These are phyloP conservation scores for Tetragonula clypearis DNA, from an alignment of 1,140 invertebrate species.

Conservation along the genomic window DNA sequence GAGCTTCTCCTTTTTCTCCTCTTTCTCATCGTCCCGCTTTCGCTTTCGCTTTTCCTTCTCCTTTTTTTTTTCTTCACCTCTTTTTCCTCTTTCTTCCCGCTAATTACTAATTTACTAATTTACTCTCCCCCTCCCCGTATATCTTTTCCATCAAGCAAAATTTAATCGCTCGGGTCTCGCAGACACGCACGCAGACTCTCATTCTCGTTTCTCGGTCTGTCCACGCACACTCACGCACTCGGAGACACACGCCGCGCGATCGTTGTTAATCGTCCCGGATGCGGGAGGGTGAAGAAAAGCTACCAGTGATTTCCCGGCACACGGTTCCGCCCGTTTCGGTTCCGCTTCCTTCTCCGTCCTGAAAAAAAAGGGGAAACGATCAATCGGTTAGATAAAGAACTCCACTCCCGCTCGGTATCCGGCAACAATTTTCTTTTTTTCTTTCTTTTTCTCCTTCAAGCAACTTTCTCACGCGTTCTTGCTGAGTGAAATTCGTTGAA, in stretches of 20 bases:
- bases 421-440: too few species aligned
- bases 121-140: background rate
- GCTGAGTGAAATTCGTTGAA: background rate
- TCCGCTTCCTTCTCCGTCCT: slow-evolving; percentile 59
- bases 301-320: slow-evolving; percentile 26
- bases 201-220: background rate
- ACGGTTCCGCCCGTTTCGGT: slow-evolving; percentile 59
- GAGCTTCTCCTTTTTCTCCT: background rate
- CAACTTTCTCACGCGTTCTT: background rate
- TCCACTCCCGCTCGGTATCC: rapidly evolving
- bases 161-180: background rate
- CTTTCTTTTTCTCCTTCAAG: background rate
- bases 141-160: background rate
- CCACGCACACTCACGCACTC: slow-evolving; percentile 52
- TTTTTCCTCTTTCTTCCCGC: background rate
- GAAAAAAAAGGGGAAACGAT: slow-evolving; percentile 55
- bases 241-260: slow-evolving; percentile 53
- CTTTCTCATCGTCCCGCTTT: background rate
- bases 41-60: background rate
- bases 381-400: slow-evolving; percentile 20
- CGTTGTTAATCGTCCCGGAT: slow-evolving; percentile 58
- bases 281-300: slow-evolving; percentile 48
- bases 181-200: background rate
- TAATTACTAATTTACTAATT: too few species aligned
- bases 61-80: background rate